Percentiles rank a stretch among this genome's conserved stretches.
phyloP scores from a whole-genome alignment of 2,888 invertebrate species.

The Pedicia rivosa region DNA sequence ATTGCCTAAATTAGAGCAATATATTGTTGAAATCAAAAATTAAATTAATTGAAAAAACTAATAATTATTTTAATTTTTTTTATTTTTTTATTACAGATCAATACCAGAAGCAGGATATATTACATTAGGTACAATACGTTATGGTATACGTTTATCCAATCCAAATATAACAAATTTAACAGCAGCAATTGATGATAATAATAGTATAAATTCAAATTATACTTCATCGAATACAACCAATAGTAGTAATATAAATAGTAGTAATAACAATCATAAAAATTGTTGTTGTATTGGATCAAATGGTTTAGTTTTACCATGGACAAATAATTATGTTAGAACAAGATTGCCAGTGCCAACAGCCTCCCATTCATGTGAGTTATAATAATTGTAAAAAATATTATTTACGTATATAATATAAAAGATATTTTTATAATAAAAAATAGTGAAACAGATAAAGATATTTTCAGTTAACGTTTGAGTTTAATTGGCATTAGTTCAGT shows the following conservation, averaged over 20 bases:
- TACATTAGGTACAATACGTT: conserved; percentile 14
- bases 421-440: not conserved
- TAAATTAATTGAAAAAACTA: not conserved
- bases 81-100: conserved; percentile 9
- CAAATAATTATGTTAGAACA: conserved; percentile 4
- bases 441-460: too few relatives aligned
- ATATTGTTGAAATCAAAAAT: not conserved
- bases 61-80: not conserved
- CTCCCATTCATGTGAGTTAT: too few relatives aligned
- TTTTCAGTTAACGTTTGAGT: not conserved
- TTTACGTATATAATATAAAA: not conserved
- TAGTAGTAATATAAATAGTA: conserved; percentile 6
- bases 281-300: conserved; percentile 12
- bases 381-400: too few relatives aligned
- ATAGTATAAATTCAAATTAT: not conserved
- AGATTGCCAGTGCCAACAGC: conserved; percentile 8
- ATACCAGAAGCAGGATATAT: conserved; percentile 14
- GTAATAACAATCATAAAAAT: conserved; percentile 2
- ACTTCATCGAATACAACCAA: conserved; percentile 1
- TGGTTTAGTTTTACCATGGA: conserved; percentile 10
- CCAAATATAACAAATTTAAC: not conserved
- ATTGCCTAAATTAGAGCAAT: too few relatives aligned
- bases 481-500: not conserved
- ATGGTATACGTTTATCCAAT: conserved; percentile 13
- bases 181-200: not conserved